Percentiles rank a stretch among this genome's conserved stretches.
Evolutionary conservation across 2,888 invertebrate species (phyloP).

Genomic region (Polylopha cassiicola): DNA sequence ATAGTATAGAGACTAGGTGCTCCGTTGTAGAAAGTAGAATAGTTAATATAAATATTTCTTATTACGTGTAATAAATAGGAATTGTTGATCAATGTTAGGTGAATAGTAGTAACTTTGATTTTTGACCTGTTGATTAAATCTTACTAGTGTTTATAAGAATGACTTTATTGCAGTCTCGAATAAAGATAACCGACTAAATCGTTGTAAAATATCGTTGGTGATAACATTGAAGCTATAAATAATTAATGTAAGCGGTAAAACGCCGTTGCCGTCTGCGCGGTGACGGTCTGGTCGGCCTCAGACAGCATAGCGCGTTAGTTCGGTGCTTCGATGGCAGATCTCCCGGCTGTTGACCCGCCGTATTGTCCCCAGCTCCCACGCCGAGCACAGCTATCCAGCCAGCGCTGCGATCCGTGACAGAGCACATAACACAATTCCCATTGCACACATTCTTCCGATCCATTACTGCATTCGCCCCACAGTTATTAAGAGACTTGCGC

Average conservation of each 20-base stretch:
- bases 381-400: constrained; percentile 26
- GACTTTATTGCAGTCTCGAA: too few species aligned
- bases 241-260: constrained; percentile 10
- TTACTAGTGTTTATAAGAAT: too few species aligned
- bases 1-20: too few species aligned
- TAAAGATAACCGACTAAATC: too few species aligned
- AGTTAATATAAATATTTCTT: too few species aligned
- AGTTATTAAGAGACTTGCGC: too few species aligned
- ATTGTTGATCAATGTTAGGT: too few species aligned
- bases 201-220: too few species aligned
- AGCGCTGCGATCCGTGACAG: constrained; percentile 19
- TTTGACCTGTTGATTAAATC: too few species aligned
- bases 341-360: constrained; percentile 61
- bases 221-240: not conserved
- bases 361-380: constrained; percentile 57
- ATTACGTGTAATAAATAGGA: too few species aligned
- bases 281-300: constrained; percentile 30
- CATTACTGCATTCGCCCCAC: constrained; percentile 1
- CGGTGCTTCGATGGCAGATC: constrained; percentile 28
- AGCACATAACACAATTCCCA: constrained; percentile 17
- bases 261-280: constrained; percentile 18
- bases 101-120: too few species aligned
- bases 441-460: constrained; percentile 16
- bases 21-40: too few species aligned
- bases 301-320: constrained; percentile 17